Evolutionary conservation across 2,113 vertebrate species (phyloP), one percentile per base, ranked within the genome.

Genomic region (Eira barbara): DNA sequence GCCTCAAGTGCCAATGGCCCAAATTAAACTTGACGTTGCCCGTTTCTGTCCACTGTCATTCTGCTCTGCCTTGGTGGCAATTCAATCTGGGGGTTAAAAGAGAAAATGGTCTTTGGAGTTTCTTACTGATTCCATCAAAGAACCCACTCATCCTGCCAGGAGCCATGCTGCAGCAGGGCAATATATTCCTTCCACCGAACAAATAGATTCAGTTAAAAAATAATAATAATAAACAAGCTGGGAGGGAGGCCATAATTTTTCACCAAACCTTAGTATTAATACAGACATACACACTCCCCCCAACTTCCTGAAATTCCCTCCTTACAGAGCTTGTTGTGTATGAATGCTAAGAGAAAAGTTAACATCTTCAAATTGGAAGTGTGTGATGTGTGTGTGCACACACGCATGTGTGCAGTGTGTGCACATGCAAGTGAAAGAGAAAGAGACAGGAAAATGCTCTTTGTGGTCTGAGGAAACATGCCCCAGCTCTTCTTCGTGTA

Each of bases 71-170:
- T 61, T 61, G 55, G 96, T 15, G 20, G 67, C 74, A 92, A 95
- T 82, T n/a, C 55, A 67, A 67, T 94, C 25, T 78, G 21, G 82
- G 34, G 96, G 85, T 85, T 81, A 96, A 97, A 81, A 96, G 6
- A 39, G 20, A 89, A 80, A 67, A 61, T 21, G 34, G n/a, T 39
- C 97, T 78, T 95, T 92, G 94, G 74, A 89, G 91, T 67, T 25
- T 96, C 96, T 97, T 95, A 97, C 96, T 98, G 95, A 98, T 98
- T 98, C 97, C 97, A 95, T 25, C 90, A 91, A 90, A 94, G 95
- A 92, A 97, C 89, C 94, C 81, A 94, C 91, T 74, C 98, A 98
- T 97, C 15, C 14, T 82, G 98, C 36, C 47, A 0, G 84, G 42
- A 97, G 76, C 73, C 93, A 82, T 27, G 13, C 3, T 21, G 17